Conservation (phyloP, 2,797 vertebrate genomes). For the Aulostomus chinensis region DNA sequence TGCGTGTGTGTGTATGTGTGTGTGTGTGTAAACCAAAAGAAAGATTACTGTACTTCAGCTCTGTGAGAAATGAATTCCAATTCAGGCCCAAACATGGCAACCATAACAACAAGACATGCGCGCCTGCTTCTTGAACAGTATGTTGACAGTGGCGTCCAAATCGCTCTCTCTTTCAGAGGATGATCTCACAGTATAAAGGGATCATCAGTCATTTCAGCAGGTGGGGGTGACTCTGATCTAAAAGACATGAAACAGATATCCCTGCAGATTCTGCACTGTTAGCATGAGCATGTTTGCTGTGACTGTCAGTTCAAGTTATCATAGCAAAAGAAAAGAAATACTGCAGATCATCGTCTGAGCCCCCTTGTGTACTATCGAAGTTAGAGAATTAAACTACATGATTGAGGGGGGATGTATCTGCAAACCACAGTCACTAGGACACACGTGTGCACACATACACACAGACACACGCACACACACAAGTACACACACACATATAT, state of each 20-base stretch:
- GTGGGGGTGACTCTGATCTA: slow-evolving; percentile 35
- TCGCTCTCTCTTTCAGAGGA: slow-evolving; percentile 27
- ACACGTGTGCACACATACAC: not conserved
- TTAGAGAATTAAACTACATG: slow-evolving; percentile 48
- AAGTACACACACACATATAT: slow-evolving; percentile 14
- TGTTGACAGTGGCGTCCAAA: slow-evolving; percentile 45
- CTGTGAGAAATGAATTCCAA: slow-evolving; percentile 46
- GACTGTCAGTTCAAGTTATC: slow-evolving; percentile 59
- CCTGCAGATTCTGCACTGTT: slow-evolving; percentile 61
- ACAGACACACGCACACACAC: slow-evolving; percentile 18
- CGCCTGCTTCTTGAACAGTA: slow-evolving; percentile 28
- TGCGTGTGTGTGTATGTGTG: not conserved
- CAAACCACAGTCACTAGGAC: too few relatives aligned
- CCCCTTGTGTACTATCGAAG: slow-evolving; percentile 28
- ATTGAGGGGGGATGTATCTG: not conserved
- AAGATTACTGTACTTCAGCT: slow-evolving; percentile 47
- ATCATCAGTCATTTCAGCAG: slow-evolving; percentile 52
- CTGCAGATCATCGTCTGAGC: slow-evolving; percentile 57
- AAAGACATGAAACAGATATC: slow-evolving; percentile 55
- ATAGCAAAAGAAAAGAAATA: slow-evolving; percentile 64
- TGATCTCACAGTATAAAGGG: slow-evolving; percentile 48
- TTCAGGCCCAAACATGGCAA: slow-evolving; percentile 68
- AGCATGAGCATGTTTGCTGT: slow-evolving; percentile 58
- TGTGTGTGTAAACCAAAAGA: slow-evolving; percentile 52
- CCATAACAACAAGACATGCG: slow-evolving; percentile 54